A percentile compares a stretch with the other conserved stretches of the same genome.
These are phyloP conservation scores for Bombycilla garrulus DNA, from an alignment of 2,113 vertebrate genomes.

Conservation along the genomic window DNA sequence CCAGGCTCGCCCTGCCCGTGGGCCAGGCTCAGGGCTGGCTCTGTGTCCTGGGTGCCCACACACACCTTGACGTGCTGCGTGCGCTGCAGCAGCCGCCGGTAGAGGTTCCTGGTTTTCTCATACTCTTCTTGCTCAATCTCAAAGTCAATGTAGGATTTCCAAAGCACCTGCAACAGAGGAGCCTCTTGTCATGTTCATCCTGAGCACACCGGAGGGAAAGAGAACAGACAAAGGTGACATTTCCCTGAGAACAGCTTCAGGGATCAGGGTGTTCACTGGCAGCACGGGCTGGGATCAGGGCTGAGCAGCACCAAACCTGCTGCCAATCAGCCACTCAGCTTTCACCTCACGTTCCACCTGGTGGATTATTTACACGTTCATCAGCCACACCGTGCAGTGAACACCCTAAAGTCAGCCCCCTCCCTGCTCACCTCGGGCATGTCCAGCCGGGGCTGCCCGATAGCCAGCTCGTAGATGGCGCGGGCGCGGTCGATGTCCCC, in stretches of 20 bases:
- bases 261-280: neutral
- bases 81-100: constrained; percentile 88
- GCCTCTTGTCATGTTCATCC: neutral
- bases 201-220: rapidly evolving
- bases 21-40: neutral
- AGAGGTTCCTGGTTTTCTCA: constrained; percentile 90
- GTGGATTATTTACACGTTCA: neutral
- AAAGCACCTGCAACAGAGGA: constrained; percentile 83
- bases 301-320: neutral
- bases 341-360: neutral
- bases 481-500: constrained; percentile 89
- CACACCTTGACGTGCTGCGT: constrained; percentile 94
- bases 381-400: neutral
- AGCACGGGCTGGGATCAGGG: rapidly evolving
- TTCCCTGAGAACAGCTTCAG: neutral
- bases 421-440: constrained; percentile 89
- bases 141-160: constrained; percentile 99
- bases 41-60: no score
- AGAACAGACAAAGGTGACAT: neutral
- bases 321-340: neutral
- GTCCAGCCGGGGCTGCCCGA: constrained; percentile 91
- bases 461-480: constrained; percentile 94
- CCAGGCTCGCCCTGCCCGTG: rapidly evolving
- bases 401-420: neutral
- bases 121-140: constrained; percentile 98